Conservation (phyloP, 2,113 vertebrate genomes). For the Megaleporinus macrocephalus region DNA sequence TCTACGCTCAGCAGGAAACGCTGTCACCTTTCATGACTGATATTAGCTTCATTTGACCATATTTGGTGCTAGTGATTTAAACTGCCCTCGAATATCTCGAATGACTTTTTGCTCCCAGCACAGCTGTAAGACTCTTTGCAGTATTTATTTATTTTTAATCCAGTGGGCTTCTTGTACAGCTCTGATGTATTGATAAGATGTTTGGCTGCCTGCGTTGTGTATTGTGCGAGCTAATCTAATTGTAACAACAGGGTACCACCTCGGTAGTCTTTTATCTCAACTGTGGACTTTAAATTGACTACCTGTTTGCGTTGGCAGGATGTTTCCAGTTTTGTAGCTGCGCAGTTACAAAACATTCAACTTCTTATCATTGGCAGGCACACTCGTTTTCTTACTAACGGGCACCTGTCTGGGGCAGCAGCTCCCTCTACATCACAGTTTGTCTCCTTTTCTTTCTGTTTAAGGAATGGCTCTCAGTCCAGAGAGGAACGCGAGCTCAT, state of each 20-base stretch:
- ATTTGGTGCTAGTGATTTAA: not conserved
- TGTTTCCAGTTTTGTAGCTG: slow-evolving; percentile 93
- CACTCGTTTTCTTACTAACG: slow-evolving; percentile 88
- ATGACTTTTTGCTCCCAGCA: not conserved
- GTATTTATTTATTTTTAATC: slow-evolving; percentile 35
- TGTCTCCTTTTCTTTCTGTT: slow-evolving; percentile 33
- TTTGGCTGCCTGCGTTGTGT: slow-evolving; percentile 39
- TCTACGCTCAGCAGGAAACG: not conserved
- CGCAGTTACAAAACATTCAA: slow-evolving; percentile 88
- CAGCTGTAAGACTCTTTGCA: slow-evolving; percentile 19
- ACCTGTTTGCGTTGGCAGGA: slow-evolving; percentile 91
- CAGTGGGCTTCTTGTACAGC: slow-evolving; percentile 37
- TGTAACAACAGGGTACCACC: slow-evolving; percentile 29
- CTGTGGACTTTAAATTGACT: slow-evolving; percentile 89
- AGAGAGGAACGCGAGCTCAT: slow-evolving; percentile 55
- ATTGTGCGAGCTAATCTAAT: slow-evolving; percentile 49
- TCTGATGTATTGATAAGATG: slow-evolving; percentile 37
- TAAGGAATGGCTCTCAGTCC: slow-evolving; percentile 43
- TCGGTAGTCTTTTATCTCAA: slow-evolving; percentile 53
- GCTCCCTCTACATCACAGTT: slow-evolving; percentile 12
- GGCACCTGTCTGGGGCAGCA: slow-evolving; percentile 74
- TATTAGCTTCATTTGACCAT: slow-evolving; percentile 24
- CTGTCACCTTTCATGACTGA: not conserved
- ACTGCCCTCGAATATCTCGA: not conserved
- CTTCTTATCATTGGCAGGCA: slow-evolving; percentile 90